Percentiles rank a stretch among this genome's conserved stretches.
These are phyloP conservation scores for Aphelinus certus DNA, from an alignment of 1,140 invertebrate genomes.

Conservation along the genomic window DNA sequence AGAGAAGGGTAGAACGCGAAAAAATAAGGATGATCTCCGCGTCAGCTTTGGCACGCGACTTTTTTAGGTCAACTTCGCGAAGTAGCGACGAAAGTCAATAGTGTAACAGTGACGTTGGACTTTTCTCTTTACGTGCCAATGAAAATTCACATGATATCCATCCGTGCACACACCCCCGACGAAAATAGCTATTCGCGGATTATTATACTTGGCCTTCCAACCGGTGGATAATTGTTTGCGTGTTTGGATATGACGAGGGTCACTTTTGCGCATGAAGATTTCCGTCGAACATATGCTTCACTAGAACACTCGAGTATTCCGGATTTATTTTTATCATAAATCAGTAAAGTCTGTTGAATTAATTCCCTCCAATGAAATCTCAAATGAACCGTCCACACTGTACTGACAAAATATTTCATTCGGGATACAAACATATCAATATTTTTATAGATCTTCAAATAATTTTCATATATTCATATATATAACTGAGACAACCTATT, in stretches of 20 bases:
- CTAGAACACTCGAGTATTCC: no score
- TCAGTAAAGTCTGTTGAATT: no score
- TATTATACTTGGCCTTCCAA: background rate
- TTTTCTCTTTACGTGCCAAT: conserved; percentile 40
- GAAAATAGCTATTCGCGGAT: background rate
- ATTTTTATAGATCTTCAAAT: no score
- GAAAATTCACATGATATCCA: background rate
- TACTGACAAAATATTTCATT: no score
- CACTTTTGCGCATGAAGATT: no score
- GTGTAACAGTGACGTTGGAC: conserved; percentile 28
- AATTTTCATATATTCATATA: no score
- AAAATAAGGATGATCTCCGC: background rate
- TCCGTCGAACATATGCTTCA: no score
- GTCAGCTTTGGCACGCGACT: conserved; percentile 14
- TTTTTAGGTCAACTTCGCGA: conserved; percentile 24
- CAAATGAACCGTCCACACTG: no score
- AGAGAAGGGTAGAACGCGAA: background rate
- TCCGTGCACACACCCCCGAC: background rate
- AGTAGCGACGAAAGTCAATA: conserved; percentile 20
- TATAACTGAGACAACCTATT: no score
- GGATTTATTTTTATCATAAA: no score
- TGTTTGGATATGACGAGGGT: background rate
- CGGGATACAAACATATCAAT: no score
- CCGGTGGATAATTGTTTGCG: background rate
- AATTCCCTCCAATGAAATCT: no score